A percentile compares a stretch with the other conserved stretches of the same genome.
Evolutionary conservation across 2,888 invertebrate species (phyloP).

Genomic region (Acleris cristana): DNA sequence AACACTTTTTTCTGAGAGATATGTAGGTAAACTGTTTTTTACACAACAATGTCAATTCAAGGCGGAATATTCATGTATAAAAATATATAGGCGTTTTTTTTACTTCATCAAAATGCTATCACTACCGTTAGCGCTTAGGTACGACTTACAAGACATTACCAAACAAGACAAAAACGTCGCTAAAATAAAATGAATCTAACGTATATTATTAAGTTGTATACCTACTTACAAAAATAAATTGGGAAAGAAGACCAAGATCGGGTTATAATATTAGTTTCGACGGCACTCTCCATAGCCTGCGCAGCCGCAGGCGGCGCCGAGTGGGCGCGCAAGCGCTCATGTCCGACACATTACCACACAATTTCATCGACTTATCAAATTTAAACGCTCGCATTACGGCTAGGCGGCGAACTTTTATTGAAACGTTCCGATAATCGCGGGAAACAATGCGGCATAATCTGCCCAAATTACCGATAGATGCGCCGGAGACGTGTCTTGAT

Average conservation of each 20-base stretch:
- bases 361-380: conserved; percentile 72
- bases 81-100: no score
- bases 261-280: conserved; percentile 26
- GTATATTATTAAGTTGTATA: neutral
- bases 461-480: conserved; percentile 29
- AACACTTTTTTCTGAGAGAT: conserved; percentile 23
- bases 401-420: conserved; percentile 37
- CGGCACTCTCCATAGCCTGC: conserved; percentile 19
- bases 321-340: conserved; percentile 55
- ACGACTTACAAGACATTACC: no score
- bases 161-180: neutral
- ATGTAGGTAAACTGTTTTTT: neutral
- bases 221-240: neutral
- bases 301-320: conserved; percentile 28
- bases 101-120: no score
- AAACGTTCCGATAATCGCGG: conserved; percentile 35
- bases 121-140: no score
- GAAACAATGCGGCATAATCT: conserved; percentile 34
- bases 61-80: no score
- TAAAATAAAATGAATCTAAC: neutral
- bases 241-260: conserved; percentile 3
- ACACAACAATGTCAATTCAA: no score
- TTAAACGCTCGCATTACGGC: conserved; percentile 53
- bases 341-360: conserved; percentile 74
- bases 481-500: conserved; percentile 24